These are phyloP conservation scores for Philopedon plagiatum DNA, from an alignment of 2,888 invertebrate species.

Conservation along the genomic window DNA sequence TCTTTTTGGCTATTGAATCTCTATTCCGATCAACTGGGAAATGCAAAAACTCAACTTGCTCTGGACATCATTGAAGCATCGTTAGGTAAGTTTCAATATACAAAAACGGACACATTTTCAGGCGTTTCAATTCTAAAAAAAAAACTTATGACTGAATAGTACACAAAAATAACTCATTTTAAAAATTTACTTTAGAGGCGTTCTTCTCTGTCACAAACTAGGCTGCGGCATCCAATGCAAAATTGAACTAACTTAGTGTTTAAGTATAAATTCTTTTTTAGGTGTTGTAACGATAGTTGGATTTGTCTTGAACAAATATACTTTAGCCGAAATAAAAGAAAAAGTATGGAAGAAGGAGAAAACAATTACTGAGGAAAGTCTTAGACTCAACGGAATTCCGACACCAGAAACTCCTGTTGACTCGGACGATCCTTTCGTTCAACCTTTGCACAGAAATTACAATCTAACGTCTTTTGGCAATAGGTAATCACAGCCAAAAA, in stretches of 20 bases:
- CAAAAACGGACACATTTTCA: too few relatives aligned
- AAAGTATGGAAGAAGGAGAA: conserved; percentile 39
- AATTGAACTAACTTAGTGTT: not conserved
- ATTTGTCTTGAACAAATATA: conserved; percentile 57
- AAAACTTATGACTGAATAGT: too few relatives aligned
- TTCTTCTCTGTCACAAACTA: too few relatives aligned
- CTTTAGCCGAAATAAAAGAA: conserved; percentile 51
- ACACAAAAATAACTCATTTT: too few relatives aligned
- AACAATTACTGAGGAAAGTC: conserved; percentile 25
- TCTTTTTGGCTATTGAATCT: conserved; percentile 56
- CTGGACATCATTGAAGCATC: conserved; percentile 57
- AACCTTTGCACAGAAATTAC: not conserved
- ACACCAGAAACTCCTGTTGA: conserved; percentile 28
- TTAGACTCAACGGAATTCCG: conserved; percentile 24
- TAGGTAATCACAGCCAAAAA: not conserved
- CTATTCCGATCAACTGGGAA: conserved; percentile 31
- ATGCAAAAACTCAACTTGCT: conserved; percentile 46
- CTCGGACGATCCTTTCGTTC: conserved; percentile 9
- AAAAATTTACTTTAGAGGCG: too few relatives aligned
- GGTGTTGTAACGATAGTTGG: conserved; percentile 52
- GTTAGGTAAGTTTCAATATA: conserved; percentile 54
- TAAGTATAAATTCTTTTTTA: conserved; percentile 38
- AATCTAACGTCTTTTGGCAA: conserved; percentile 9
- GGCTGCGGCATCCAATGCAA: too few relatives aligned
- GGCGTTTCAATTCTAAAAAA: too few relatives aligned